These are phyloP conservation scores for Notarius lentiginosus DNA, from an alignment of 2,113 vertebrate species.

Conservation along the genomic window DNA sequence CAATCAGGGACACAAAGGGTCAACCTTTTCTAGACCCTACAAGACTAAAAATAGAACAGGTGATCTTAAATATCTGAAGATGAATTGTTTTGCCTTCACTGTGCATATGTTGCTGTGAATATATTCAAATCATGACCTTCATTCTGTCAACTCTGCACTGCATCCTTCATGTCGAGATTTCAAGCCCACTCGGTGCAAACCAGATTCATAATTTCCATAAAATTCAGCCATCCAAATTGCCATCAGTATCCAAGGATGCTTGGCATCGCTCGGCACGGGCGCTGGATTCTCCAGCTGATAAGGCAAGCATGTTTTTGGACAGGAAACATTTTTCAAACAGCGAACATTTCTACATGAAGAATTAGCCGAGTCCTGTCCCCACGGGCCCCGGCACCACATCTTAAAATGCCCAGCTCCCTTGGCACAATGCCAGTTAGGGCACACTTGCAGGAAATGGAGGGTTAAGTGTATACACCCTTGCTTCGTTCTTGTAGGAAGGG, in stretches of 20 bases:
- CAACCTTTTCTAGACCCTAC: background rate
- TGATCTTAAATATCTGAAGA: background rate
- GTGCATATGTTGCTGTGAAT: background rate
- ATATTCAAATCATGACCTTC: background rate
- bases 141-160: background rate
- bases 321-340: background rate
- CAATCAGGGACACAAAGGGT: background rate
- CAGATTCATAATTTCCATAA: background rate
- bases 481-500: conserved; percentile 61
- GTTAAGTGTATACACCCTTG: conserved; percentile 53
- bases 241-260: background rate
- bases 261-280: background rate
- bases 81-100: background rate
- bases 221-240: conserved; percentile 9
- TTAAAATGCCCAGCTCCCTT: background rate
- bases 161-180: too few relatives aligned
- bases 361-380: background rate
- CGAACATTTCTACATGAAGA: background rate
- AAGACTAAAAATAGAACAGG: background rate
- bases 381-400: background rate
- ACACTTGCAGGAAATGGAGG: conserved; percentile 50
- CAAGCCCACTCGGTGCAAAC: too few relatives aligned
- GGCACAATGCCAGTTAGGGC: conserved; percentile 2
- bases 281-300: conserved; percentile 2
- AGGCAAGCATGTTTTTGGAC: conserved; percentile 4